These are phyloP conservation scores for Glaucopsyche alexis DNA, from an alignment of 2,888 invertebrate genomes.

Conservation along the genomic window DNA sequence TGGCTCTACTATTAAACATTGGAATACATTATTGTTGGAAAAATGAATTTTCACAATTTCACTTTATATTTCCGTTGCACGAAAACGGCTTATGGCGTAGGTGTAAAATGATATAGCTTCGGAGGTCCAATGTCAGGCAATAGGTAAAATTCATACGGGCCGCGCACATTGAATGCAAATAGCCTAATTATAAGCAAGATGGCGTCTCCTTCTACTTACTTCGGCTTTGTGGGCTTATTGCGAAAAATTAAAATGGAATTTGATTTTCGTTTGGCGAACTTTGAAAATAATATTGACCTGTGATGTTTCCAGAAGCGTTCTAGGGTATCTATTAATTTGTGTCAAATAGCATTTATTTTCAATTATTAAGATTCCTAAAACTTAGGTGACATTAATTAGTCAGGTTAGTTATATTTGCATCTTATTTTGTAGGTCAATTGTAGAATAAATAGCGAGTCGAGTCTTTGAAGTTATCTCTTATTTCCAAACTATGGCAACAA, in stretches of 20 bases:
- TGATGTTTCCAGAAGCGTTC: background rate
- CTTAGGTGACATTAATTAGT: too few species aligned
- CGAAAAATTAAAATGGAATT: slow-evolving; percentile 45
- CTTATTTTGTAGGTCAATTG: too few species aligned
- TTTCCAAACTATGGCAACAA: slow-evolving; percentile 36
- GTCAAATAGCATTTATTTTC: too few species aligned
- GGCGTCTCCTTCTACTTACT: slow-evolving; percentile 51
- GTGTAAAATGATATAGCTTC: slow-evolving; percentile 77
- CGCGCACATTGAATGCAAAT: slow-evolving; percentile 71
- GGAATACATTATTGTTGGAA: background rate
- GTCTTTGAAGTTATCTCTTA: background rate
- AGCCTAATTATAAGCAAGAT: slow-evolving; percentile 76
- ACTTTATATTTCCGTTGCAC: slow-evolving; percentile 25
- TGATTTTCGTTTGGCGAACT: slow-evolving; percentile 20
- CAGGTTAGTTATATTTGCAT: too few species aligned
- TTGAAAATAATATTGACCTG: slow-evolving; percentile 7
- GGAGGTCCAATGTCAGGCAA: slow-evolving; percentile 78
- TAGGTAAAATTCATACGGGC: slow-evolving; percentile 77
- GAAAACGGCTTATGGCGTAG: slow-evolving; percentile 48
- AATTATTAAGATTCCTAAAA: too few species aligned
- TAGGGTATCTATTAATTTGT: background rate
- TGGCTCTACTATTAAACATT: background rate
- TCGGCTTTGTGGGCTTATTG: slow-evolving; percentile 51
- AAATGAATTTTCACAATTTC: slow-evolving; percentile 18
- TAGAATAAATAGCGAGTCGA: too few species aligned